These are phyloP conservation scores for Hyperoodon ampullatus DNA, from an alignment of 2,113 vertebrate species.

Conservation along the genomic window DNA sequence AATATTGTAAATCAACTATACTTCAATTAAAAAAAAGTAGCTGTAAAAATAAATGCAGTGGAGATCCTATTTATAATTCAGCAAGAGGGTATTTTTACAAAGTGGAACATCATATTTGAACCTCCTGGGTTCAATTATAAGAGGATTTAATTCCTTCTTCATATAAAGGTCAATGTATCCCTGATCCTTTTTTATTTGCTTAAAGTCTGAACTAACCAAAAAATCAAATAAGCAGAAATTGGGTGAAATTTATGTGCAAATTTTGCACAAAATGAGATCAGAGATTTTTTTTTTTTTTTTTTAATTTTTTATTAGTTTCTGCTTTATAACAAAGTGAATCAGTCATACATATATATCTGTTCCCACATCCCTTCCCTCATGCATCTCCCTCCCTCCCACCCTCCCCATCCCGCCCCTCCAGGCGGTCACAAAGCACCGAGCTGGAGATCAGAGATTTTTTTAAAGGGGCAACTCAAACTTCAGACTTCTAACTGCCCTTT, in stretches of 20 bases:
- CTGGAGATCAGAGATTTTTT: not conserved
- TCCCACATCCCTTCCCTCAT: too few relatives aligned
- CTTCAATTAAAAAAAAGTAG: not conserved
- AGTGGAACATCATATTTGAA: not conserved
- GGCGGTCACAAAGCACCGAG: too few relatives aligned
- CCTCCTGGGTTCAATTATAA: not conserved
- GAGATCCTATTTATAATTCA: not conserved
- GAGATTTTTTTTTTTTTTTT: too few relatives aligned
- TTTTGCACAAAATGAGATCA: not conserved
- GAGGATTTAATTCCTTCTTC: not conserved
- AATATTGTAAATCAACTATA: not conserved
- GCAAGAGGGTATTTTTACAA: not conserved
- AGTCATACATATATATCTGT: too few relatives aligned
- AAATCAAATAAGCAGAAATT: not conserved
- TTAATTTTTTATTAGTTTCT: too few relatives aligned
- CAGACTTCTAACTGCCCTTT: not conserved
- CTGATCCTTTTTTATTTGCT: not conserved
- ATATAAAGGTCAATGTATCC: not conserved
- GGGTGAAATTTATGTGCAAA: not conserved
- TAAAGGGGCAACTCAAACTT: not conserved
- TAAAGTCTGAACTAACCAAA: not conserved
- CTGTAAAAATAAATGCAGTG: not conserved
- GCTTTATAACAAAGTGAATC: too few relatives aligned
- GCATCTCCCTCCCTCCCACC: too few relatives aligned
- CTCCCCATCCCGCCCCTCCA: too few relatives aligned